Percentiles rank a stretch among this genome's conserved stretches.
Evolutionary conservation across 2,113 vertebrate species (phyloP).

Genomic region (Pteronura brasiliensis): DNA sequence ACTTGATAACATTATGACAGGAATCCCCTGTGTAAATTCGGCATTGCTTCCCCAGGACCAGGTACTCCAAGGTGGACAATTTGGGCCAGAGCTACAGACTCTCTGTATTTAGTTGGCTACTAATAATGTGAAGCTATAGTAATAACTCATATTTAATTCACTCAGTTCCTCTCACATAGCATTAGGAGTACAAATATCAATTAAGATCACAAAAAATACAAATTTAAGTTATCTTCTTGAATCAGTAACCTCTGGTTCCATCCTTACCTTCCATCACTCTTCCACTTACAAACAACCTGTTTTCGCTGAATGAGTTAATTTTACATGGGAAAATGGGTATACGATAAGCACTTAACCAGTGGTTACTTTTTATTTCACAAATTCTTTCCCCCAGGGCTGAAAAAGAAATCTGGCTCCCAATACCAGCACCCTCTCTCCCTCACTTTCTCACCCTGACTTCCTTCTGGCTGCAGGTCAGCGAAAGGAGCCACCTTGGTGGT

Average conservation of each 20-base stretch:
- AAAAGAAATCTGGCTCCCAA: slow-evolving; percentile 19
- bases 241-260: neutral
- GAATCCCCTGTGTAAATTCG: neutral
- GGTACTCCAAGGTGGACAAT: neutral
- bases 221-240: slow-evolving; percentile 30
- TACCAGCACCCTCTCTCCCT: neutral
- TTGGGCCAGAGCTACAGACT: neutral
- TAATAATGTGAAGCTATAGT: neutral
- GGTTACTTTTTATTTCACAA: slow-evolving; percentile 17
- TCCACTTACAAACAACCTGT: slow-evolving; percentile 21
- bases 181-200: neutral
- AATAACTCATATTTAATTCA: neutral
- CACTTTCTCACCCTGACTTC: slow-evolving; percentile 2
- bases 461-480: neutral
- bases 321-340: slow-evolving; percentile 7
- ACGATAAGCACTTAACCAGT: neutral
- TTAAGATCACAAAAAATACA: slow-evolving; percentile 34
- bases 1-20: neutral
- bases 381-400: neutral
- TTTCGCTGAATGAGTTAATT: slow-evolving; percentile 24
- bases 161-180: neutral
- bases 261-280: neutral
- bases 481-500: neutral
- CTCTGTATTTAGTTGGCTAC: neutral
- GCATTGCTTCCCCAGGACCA: neutral